These are phyloP conservation scores for Macrophya alboannulata DNA, from an alignment of 2,888 invertebrate genomes.

Conservation along the genomic window DNA sequence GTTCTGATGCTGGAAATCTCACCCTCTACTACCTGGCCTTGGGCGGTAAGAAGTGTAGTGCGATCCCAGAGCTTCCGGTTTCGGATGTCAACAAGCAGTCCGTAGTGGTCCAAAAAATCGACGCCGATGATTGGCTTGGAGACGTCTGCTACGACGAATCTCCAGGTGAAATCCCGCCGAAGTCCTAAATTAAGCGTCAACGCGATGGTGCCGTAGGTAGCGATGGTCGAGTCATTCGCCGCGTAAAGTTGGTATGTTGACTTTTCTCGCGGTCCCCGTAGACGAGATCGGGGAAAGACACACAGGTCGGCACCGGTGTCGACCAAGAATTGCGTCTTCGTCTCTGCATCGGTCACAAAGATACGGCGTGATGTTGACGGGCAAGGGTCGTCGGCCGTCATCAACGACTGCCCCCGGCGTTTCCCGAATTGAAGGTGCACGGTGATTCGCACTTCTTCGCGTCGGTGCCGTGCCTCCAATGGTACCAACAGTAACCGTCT, in stretches of 20 bases:
- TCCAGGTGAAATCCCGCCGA: conserved; percentile 69
- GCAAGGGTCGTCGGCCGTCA: conserved; percentile 66
- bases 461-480: conserved; percentile 48
- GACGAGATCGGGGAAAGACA: conserved; percentile 60
- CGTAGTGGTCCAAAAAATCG: conserved; percentile 70
- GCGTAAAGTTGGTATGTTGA: conserved; percentile 69
- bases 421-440: conserved; percentile 62
- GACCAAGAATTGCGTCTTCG: conserved; percentile 61
- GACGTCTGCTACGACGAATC: conserved; percentile 72
- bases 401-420: conserved; percentile 66
- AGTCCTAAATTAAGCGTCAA: conserved; percentile 69
- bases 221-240: conserved; percentile 70
- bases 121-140: conserved; percentile 72
- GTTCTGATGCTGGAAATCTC: conserved; percentile 34
- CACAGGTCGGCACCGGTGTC: conserved; percentile 65
- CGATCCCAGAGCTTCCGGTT: conserved; percentile 65
- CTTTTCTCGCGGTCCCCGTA: conserved; percentile 61
- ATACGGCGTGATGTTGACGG: conserved; percentile 60
- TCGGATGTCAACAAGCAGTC: conserved; percentile 70
- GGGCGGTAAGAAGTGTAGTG: conserved; percentile 49
- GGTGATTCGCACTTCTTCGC: conserved; percentile 56
- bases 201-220: conserved; percentile 68
- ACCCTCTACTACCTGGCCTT: conserved; percentile 37
- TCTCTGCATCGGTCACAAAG: conserved; percentile 57
- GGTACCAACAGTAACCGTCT: conserved; percentile 60